These are phyloP conservation scores for Anguilla japonica DNA, from an alignment of 2,113 vertebrate genomes.

Conservation along the genomic window DNA sequence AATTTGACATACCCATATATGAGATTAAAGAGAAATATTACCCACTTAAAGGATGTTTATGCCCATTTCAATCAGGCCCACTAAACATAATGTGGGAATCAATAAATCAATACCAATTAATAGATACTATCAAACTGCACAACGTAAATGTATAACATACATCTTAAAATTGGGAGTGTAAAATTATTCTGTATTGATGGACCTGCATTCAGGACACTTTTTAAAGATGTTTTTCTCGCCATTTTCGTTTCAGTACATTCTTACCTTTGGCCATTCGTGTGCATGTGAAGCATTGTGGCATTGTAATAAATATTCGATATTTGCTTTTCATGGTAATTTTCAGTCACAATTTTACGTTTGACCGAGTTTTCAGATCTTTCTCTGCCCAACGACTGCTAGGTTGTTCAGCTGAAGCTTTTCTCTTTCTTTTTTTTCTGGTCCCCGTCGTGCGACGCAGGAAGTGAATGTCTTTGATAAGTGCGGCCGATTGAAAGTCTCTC, in stretches of 20 bases:
- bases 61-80: neutral
- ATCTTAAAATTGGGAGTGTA: neutral
- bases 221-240: neutral
- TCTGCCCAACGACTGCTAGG: neutral
- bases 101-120: neutral
- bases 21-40: neutral
- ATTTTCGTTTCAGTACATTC: too few species aligned
- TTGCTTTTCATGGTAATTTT: neutral
- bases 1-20: neutral
- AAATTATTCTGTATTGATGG: neutral
- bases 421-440: neutral
- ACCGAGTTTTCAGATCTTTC: neutral
- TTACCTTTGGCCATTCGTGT: too few species aligned
- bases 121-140: neutral
- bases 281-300: too few species aligned
- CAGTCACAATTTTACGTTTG: neutral
- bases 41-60: neutral
- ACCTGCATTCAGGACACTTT: neutral
- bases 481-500: slow-evolving; percentile 1
- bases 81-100: neutral
- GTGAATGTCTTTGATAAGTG: slow-evolving; percentile 13
- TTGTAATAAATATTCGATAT: neutral
- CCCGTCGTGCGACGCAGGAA: neutral
- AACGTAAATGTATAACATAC: neutral
- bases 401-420: neutral